Base-by-base conservation (phyloP, 2,888 invertebrate species). In the Trypoxylon attenuatum region DNA sequence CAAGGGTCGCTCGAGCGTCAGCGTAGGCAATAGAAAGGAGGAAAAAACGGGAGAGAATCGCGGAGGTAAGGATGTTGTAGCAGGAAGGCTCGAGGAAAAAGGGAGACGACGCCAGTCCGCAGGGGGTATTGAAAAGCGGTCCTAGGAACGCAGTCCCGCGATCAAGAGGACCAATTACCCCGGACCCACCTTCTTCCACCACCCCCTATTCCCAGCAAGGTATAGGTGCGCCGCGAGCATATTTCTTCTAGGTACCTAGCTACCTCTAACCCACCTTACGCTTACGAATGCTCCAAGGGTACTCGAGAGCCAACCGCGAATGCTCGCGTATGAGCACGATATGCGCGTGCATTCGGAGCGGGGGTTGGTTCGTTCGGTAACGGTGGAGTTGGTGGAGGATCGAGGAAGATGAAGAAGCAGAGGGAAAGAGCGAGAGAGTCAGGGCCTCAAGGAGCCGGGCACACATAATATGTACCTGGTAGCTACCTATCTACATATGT, bases 91-190 rank as follows among this genome's bases (percentile, higher is more conserved):
- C 42, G 43, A 46, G 60, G 18, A 57, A 49, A 25, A 60, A 45
- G 58, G 38, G 56, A 18, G 33, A n/a, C n/a, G n/a, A n/a, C n/a
- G n/a, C n/a, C n/a, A n/a, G n/a, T n/a, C n/a, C n/a, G n/a, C n/a
- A n/a, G 56, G 62, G 78, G 76, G 78, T 82, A 83, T 83, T 84
- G 83, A 83, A 84, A 85, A 82, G 82, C 80, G 76, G 77, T 75
- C 71, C 79, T 76, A 68, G 71, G 76, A 77, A 77, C 72, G 71
- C 4, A 33, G 33, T 13, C n/a, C 33, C 8, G 33, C 84, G 84
- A 86, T 87, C 86, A 83, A 86, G 86, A 84, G 85, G 81, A 82
- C 86, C 86, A 87, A 87, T 87, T 87, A 86, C 82, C 80, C 67
- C 73, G 58, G 58, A 63, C 61, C 58, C 65, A 66, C 77, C 64